Conservation (phyloP, 1,140 invertebrate species). For the Microvelia longipes region DNA sequence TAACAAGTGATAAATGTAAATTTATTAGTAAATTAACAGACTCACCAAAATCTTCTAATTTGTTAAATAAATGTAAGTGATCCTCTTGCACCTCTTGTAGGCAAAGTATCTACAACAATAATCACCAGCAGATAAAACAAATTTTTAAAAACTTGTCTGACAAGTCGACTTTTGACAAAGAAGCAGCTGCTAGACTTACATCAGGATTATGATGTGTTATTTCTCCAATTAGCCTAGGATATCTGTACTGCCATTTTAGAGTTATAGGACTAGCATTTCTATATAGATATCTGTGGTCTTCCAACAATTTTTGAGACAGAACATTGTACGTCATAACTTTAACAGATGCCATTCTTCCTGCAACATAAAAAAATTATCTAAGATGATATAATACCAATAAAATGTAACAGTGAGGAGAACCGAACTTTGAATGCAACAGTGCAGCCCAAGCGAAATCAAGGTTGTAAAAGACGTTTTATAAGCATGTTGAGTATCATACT, state of each 20-base stretch:
- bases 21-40: no score
- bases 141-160: neutral
- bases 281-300: slow-evolving; percentile 61
- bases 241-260: slow-evolving; percentile 54
- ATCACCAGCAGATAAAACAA: neutral
- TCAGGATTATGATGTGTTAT: slow-evolving; percentile 52
- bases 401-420: no score
- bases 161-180: no score
- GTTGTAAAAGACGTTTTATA: no score
- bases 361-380: neutral
- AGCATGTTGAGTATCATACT: no score
- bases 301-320: slow-evolving; percentile 62
- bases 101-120: slow-evolving; percentile 49
- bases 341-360: neutral
- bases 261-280: slow-evolving; percentile 36
- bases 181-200: no score
- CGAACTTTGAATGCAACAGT: no score
- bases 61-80: slow-evolving; percentile 31
- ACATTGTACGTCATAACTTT: slow-evolving; percentile 67
- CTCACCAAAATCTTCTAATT: slow-evolving; percentile 22
- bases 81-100: slow-evolving; percentile 72
- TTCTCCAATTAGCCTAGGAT: slow-evolving; percentile 49
- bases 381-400: no score
- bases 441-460: no score
- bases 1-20: no score